A percentile compares a stretch with the other conserved stretches of the same genome.
phyloP scores from a whole-genome alignment of 2,888 invertebrate species.

The Nemoura dubitans region DNA sequence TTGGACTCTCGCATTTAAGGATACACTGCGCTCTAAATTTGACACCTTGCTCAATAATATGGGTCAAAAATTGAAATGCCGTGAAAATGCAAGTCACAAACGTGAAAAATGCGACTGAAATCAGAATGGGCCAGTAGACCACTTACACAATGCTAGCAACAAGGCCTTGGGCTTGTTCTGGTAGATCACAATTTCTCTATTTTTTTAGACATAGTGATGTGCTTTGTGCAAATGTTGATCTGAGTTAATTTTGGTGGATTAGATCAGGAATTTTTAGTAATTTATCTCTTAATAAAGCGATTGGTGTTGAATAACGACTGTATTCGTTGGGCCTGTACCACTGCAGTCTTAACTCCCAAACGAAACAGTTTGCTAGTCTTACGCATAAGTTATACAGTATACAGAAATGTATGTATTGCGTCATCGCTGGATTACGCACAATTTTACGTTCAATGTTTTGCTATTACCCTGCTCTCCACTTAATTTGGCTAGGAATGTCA shows the following conservation, averaged over 20 bases:
- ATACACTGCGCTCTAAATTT: no score
- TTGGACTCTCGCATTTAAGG: no score
- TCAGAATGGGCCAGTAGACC: no score
- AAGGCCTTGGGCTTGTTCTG: neutral
- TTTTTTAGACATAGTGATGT: neutral
- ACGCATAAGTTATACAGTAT: slow-evolving; percentile 31
- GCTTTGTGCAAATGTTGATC: neutral
- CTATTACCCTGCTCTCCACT: neutral
- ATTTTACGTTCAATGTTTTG: neutral
- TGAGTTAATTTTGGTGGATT: neutral
- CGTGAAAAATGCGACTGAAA: no score
- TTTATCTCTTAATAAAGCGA: neutral
- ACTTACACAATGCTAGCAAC: neutral
- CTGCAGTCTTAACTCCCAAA: neutral
- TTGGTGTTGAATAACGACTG: neutral
- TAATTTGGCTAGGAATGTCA: neutral
- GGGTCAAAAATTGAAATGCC: no score
- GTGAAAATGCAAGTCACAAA: no score
- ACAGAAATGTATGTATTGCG: neutral
- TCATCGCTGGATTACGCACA: neutral
- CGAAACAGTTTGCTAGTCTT: slow-evolving; percentile 23
- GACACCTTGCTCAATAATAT: no score
- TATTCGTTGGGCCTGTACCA: neutral
- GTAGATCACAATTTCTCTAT: neutral
- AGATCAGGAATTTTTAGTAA: neutral